phyloP scores from a whole-genome alignment of 2,888 invertebrate species.

The Malacosoma neustria region DNA sequence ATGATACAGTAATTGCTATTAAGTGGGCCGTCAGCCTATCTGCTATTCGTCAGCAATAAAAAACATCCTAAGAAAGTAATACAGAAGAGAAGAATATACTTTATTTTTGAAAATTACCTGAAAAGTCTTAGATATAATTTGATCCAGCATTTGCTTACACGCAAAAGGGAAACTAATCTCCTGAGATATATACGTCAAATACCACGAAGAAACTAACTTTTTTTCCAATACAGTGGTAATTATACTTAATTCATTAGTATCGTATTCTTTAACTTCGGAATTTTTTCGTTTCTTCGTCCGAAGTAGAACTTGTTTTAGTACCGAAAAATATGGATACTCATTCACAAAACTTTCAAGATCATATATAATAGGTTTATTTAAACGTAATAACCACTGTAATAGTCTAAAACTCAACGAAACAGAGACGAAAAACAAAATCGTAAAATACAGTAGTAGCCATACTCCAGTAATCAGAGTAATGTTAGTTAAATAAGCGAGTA shows the following conservation, averaged over 20 bases:
- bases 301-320: slow-evolving; percentile 30
- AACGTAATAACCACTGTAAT: slow-evolving; percentile 67
- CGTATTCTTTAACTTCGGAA: slow-evolving; percentile 44
- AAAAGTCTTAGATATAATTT: slow-evolving; percentile 61
- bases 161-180: slow-evolving; percentile 69
- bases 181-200: slow-evolving; percentile 57
- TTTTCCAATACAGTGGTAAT: slow-evolving; percentile 62
- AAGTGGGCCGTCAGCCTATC: too few species aligned
- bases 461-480: slow-evolving; percentile 55
- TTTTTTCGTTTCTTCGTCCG: slow-evolving; percentile 11
- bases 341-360: slow-evolving; percentile 38
- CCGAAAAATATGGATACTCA: slow-evolving; percentile 37
- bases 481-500: slow-evolving; percentile 49
- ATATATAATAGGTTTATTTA: slow-evolving; percentile 67
- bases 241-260: slow-evolving; percentile 59
- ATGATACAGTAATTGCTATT: too few species aligned
- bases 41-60: too few species aligned
- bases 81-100: too few species aligned
- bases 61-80: too few species aligned
- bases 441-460: slow-evolving; percentile 56
- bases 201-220: slow-evolving; percentile 66
- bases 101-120: slow-evolving; percentile 49
- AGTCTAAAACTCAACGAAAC: slow-evolving; percentile 65
- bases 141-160: slow-evolving; percentile 66
- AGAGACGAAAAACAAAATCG: slow-evolving; percentile 51